Evolutionary conservation across 1,140 invertebrate species (phyloP), one percentile per base, ranked within the genome.

Genomic region (Diachasmimorpha longicaudata): DNA sequence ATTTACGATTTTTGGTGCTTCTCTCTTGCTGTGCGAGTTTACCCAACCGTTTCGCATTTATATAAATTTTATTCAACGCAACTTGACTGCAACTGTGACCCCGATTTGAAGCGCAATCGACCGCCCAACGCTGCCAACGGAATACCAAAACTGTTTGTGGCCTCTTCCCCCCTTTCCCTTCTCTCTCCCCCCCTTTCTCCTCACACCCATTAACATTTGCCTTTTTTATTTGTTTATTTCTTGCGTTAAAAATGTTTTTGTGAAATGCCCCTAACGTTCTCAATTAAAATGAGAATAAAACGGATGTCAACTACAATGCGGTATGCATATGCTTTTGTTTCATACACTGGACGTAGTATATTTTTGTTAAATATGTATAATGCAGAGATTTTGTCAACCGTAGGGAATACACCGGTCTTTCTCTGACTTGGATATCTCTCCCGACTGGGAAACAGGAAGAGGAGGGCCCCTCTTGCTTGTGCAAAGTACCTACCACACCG

Each of bases 401-500:
- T 68, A 68, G 36, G 66, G n/a, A 37, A n/a, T 52, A 19, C 19
- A 16, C 16, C n/a, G 14, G n/a, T 63, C 58, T 25, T 25, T 63
- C 23, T 14, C 36, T 37, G 4, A 8, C 36, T 16, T 68, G 36
- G 36, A 10, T 68, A 39, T 68, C 36, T 68, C 36, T 0, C 5
- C 14, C 36, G n/a, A 68, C 66, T 68, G 66, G 46, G 36, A 42
- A 75, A 74, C 75, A 74, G 75, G 75, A 79, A 79, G 72, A 77
- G 75, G 78, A 75, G 78, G 75, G 75, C 55, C 48, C 58, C 39
- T 36, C 13, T 36, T 14, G 10, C 8, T 16, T 39, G 63, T 79
- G 77, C 78, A 81, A 46, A 75, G 77, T 78, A 79, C 79, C 78
- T 77, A 77, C 58, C 52, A 52, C 81, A 83, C 83, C 83, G 83